A percentile compares a stretch with the other conserved stretches of the same genome.
Conservation (phyloP, 35 echinoderm and acorn worm species). For the Ophiothrix spiculata region DNA sequence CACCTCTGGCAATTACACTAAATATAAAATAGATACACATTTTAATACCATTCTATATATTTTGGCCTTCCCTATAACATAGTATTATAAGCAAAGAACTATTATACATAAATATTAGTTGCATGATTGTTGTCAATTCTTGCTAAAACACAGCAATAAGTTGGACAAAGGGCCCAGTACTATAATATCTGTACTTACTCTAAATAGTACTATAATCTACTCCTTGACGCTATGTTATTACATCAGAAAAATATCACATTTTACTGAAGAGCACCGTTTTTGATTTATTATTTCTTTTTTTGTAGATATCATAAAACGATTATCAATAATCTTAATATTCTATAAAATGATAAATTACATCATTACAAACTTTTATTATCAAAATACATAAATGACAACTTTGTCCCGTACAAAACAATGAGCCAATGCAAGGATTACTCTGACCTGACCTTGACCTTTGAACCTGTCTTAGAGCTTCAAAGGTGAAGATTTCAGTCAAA, state of each 20-base stretch:
- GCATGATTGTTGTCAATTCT: background rate
- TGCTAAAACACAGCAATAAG: background rate
- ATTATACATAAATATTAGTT: constrained; percentile 1
- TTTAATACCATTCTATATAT: background rate
- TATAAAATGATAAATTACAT: background rate
- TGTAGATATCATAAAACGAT: background rate
- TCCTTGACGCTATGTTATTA: background rate
- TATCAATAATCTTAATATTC: background rate
- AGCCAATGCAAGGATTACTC: background rate
- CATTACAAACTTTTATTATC: background rate
- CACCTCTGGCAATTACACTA: too few relatives aligned
- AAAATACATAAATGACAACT: constrained; percentile 5
- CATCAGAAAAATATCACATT: background rate
- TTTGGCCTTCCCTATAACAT: background rate
- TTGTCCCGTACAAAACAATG: background rate
- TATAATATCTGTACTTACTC: background rate
- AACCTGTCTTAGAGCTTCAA: too few relatives aligned
- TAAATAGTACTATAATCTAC: background rate
- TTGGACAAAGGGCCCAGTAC: background rate
- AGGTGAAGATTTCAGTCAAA: too few relatives aligned
- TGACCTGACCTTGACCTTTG: background rate
- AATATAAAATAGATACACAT: too few relatives aligned
- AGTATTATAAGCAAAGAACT: too few relatives aligned
- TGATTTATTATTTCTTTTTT: background rate
- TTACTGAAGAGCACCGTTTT: background rate